A percentile compares a stretch with the other conserved stretches of the same genome.
Conservation (phyloP, 2,113 vertebrate species). For the Misgurnus anguillicaudatus region DNA sequence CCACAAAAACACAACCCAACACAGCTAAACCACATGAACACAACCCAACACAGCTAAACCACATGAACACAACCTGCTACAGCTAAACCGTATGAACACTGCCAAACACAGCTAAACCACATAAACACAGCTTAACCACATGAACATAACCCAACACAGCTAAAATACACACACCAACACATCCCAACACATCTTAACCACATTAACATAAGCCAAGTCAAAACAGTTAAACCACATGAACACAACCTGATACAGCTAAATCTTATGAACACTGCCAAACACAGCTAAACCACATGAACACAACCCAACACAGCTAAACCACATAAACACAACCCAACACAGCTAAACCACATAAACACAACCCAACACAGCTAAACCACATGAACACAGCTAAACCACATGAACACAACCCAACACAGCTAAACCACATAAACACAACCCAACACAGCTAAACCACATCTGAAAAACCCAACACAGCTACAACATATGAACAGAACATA, state of each 20-base stretch:
- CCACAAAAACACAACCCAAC: background rate
- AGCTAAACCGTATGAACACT: background rate
- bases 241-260: background rate
- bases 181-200: background rate
- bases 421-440: background rate
- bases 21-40: background rate
- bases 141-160: background rate
- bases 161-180: background rate
- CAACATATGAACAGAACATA: background rate
- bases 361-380: background rate
- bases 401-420: background rate
- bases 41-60: background rate
- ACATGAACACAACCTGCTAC: background rate
- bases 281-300: background rate
- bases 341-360: background rate
- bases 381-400: background rate
- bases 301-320: background rate
- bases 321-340: background rate
- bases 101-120: background rate
- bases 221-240: background rate
- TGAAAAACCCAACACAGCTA: background rate
- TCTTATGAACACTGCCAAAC: background rate
- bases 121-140: background rate
- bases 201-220: background rate
- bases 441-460: background rate